A percentile compares a stretch with the other conserved stretches of the same genome.
phyloP scores from a whole-genome alignment of 2,113 vertebrate species.

The Dascyllus trimaculatus region DNA sequence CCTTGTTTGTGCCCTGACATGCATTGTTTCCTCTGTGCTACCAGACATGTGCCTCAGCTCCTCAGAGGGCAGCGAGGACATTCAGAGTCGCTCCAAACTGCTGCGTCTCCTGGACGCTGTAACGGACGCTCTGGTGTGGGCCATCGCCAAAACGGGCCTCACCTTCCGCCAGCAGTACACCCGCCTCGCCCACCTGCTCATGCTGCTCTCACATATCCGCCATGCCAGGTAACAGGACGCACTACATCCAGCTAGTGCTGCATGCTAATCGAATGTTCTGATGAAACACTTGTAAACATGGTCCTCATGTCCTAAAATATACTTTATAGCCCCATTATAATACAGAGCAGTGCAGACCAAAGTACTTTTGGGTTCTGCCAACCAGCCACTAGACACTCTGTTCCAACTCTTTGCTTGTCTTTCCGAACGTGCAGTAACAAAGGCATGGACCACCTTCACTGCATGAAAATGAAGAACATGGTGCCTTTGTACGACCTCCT shows the following conservation, averaged over 20 bases:
- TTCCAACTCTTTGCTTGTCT: background rate
- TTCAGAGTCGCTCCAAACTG: slow-evolving; percentile 89
- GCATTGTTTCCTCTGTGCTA: background rate
- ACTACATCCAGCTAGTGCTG: background rate
- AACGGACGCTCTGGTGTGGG: slow-evolving; percentile 95
- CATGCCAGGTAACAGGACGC: slow-evolving; percentile 88
- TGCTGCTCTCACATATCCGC: slow-evolving; percentile 96
- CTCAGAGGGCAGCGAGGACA: slow-evolving; percentile 84
- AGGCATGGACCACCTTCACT: slow-evolving; percentile 98
- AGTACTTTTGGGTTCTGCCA: no score
- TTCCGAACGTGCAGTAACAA: slow-evolving; percentile 89
- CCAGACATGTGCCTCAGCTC: slow-evolving; percentile 91
- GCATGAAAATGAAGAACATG: slow-evolving; percentile 98
- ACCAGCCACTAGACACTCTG: no score
- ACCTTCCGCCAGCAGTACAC: slow-evolving; percentile 91
- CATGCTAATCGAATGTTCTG: background rate
- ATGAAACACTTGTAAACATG: no score
- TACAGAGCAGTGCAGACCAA: no score
- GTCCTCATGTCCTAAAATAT: no score
- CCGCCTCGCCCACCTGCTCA: slow-evolving; percentile 93
- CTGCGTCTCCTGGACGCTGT: slow-evolving; percentile 90
- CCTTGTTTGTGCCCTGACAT: no score
- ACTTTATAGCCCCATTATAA: no score
- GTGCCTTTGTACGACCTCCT: slow-evolving; percentile 96
- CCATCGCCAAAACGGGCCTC: slow-evolving; percentile 91